Percentiles rank a stretch among this genome's conserved stretches.
Conservation (phyloP, 1,140 invertebrate genomes). For the Oncopeltus fasciatus region DNA sequence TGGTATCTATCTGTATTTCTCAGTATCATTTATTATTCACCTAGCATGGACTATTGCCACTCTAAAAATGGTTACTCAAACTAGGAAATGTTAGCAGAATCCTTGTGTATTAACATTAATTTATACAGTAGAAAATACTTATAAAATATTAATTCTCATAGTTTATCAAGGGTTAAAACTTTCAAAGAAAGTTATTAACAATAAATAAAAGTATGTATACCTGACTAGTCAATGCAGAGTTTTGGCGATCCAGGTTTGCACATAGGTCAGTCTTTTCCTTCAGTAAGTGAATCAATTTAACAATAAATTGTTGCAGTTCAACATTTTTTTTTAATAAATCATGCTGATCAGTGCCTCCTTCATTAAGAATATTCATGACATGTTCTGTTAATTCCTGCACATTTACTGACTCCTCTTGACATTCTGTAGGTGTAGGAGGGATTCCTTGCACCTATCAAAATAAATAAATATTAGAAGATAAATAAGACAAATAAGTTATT, state of each 20-base stretch:
- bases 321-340: slow-evolving; percentile 17
- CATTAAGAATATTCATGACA: slow-evolving; percentile 9
- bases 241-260: slow-evolving; percentile 22
- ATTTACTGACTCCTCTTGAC: not conserved
- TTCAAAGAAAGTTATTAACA: no score
- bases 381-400: slow-evolving; percentile 8
- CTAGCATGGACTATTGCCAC: no score
- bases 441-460: not conserved
- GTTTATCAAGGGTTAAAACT: no score
- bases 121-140: no score
- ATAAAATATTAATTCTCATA: no score
- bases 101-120: no score
- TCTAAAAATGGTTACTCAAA: no score
- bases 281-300: slow-evolving; percentile 23
- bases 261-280: slow-evolving; percentile 24
- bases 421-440: not conserved
- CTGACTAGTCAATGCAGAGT: slow-evolving; percentile 22
- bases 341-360: not conserved
- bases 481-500: not conserved
- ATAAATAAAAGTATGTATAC: slow-evolving; percentile 17
- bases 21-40: no score
- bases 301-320: slow-evolving; percentile 21
- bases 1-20: no score
- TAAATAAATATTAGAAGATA: not conserved
- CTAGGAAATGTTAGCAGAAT: no score